Conservation (phyloP, 2,113 vertebrate genomes). For the Grus americana region DNA sequence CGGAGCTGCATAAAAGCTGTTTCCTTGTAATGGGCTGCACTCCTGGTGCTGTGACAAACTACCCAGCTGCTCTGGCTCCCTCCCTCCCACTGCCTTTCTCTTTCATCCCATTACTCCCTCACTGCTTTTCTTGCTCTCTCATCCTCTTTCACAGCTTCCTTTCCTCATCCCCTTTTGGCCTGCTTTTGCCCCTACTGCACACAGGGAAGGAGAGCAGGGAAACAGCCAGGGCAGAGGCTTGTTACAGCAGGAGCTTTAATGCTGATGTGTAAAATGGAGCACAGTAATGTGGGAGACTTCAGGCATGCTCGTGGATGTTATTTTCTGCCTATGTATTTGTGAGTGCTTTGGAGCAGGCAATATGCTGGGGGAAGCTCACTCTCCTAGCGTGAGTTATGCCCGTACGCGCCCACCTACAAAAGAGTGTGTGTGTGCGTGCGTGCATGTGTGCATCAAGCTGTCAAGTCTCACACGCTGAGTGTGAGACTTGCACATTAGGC, state of each 20-base stretch:
- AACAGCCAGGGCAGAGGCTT: not conserved
- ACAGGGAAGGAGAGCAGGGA: not conserved
- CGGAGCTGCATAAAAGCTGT: slow-evolving; percentile 7
- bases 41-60: not conserved
- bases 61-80: not conserved
- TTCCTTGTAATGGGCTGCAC: slow-evolving; percentile 8
- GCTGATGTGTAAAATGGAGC: not conserved
- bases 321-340: not conserved
- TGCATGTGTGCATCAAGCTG: not conserved
- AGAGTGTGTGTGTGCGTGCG: not conserved
- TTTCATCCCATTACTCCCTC: not conserved
- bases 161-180: not conserved
- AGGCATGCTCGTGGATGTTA: not conserved
- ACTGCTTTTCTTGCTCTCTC: not conserved
- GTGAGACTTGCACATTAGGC: not conserved
- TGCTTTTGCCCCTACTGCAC: not conserved
- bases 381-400: fast-evolving
- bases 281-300: not conserved
- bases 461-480: not conserved
- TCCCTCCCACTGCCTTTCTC: not conserved
- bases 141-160: not conserved
- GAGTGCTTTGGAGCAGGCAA: not conserved
- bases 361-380: not conserved
- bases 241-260: not conserved
- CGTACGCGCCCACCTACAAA: fast-evolving